A percentile compares a stretch with the other conserved stretches of the same genome.
These are phyloP conservation scores for Phrynocephalus forsythii DNA, from an alignment of 2,797 vertebrate genomes.

Conservation along the genomic window DNA sequence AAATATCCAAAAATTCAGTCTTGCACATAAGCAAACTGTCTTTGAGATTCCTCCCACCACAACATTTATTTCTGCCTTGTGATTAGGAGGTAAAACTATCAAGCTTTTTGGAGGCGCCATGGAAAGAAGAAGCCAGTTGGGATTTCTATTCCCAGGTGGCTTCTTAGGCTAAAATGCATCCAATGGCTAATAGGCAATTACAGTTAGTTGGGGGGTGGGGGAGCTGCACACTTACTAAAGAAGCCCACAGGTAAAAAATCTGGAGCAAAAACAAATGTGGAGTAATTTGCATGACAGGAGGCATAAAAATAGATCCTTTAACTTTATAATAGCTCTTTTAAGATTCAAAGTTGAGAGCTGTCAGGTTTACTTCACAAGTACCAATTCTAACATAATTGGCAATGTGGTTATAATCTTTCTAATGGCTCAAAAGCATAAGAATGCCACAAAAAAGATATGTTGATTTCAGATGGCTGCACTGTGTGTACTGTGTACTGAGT, in stretches of 20 bases:
- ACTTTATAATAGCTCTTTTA: conserved; percentile 3
- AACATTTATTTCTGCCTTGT: no score
- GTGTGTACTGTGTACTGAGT: background rate
- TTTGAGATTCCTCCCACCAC: no score
- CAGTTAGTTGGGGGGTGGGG: background rate
- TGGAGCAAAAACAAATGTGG: background rate
- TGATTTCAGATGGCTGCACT: background rate
- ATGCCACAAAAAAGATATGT: background rate
- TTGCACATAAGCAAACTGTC: no score
- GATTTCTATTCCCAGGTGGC: no score
- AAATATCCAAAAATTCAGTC: no score
- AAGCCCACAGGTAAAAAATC: background rate
- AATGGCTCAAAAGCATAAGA: background rate
- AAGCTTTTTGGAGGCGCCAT: no score
- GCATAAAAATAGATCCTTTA: background rate
- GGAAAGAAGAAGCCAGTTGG: no score
- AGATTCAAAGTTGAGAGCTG: background rate
- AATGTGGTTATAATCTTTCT: background rate
- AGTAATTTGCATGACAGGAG: background rate
- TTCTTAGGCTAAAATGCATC: background rate
- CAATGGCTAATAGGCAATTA: background rate
- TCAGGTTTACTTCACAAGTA: background rate
- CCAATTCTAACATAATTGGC: background rate
- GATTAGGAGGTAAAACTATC: no score
- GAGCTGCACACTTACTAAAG: background rate